phyloP scores from a whole-genome alignment of 2,113 vertebrate species.

The Aspiorhynchus laticeps region DNA sequence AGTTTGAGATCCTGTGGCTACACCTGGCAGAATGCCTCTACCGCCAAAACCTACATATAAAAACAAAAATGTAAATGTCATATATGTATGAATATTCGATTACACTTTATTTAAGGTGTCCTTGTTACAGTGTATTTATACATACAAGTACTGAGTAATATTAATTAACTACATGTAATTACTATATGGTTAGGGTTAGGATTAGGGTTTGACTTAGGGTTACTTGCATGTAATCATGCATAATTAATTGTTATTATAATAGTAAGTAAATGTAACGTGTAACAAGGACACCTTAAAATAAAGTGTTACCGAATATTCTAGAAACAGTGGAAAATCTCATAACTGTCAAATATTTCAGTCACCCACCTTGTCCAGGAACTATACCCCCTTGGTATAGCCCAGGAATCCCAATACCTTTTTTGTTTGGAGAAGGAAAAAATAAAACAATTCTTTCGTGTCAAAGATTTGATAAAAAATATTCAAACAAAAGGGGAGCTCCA shows the following conservation, averaged over 20 bases:
- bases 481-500: neutral
- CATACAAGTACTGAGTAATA: too few species aligned
- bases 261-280: neutral
- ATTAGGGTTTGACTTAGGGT: too few species aligned
- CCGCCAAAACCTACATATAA: slow-evolving; percentile 56
- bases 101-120: too few species aligned
- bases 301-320: neutral
- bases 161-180: too few species aligned
- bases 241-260: too few species aligned
- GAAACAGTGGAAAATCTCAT: neutral
- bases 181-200: too few species aligned
- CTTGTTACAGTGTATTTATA: too few species aligned
- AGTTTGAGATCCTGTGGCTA: slow-evolving; percentile 59
- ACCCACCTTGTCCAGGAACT: slow-evolving; percentile 59
- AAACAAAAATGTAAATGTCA: neutral
- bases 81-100: neutral
- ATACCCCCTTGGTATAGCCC: slow-evolving; percentile 62
- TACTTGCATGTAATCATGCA: too few species aligned
- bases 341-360: slow-evolving; percentile 7
- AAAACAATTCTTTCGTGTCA: neutral
- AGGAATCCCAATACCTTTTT: slow-evolving; percentile 59
- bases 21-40: slow-evolving; percentile 58
- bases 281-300: too few species aligned
- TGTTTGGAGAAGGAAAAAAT: neutral
- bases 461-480: neutral